These are phyloP conservation scores for Aselliscus stoliczkanus DNA, from an alignment of 2,797 vertebrate genomes.

Conservation along the genomic window DNA sequence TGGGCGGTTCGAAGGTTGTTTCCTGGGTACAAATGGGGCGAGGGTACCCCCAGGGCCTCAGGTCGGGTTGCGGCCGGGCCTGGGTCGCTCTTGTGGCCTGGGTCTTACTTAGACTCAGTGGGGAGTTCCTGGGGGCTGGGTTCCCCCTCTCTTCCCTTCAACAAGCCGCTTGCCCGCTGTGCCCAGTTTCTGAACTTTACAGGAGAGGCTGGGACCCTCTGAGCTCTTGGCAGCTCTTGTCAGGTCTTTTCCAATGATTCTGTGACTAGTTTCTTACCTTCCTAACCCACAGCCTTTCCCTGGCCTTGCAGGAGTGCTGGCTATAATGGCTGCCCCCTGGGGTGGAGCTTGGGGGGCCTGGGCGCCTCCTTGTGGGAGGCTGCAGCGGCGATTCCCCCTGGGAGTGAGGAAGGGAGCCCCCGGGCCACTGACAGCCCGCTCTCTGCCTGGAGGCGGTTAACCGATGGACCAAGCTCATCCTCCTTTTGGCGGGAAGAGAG, in stretches of 20 bases:
- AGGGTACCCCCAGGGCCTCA: not conserved
- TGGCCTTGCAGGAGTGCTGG: fast-evolving
- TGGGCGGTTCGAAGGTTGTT: not conserved
- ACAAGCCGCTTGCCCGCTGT: too few relatives aligned
- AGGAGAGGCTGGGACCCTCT: not conserved
- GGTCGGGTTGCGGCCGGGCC: too few relatives aligned
- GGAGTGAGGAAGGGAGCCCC: not conserved
- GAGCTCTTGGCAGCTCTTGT: not conserved
- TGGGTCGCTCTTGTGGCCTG: not conserved
- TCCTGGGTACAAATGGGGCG: not conserved
- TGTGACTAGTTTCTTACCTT: not conserved
- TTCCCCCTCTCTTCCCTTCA: not conserved
- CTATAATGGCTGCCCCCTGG: not conserved
- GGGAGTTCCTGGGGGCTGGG: not conserved
- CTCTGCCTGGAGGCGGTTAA: not conserved
- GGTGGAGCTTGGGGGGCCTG: not conserved
- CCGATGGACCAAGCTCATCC: fast-evolving
- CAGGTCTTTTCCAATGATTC: not conserved
- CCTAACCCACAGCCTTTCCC: not conserved
- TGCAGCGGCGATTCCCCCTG: not conserved
- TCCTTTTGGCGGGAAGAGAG: not conserved
- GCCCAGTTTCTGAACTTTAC: fast-evolving
- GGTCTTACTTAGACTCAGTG: fast-evolving
- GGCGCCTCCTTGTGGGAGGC: not conserved
- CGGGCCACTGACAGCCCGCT: too few relatives aligned